phyloP scores from a whole-genome alignment of 2,113 vertebrate genomes.

The Mastomys natalensis region DNA sequence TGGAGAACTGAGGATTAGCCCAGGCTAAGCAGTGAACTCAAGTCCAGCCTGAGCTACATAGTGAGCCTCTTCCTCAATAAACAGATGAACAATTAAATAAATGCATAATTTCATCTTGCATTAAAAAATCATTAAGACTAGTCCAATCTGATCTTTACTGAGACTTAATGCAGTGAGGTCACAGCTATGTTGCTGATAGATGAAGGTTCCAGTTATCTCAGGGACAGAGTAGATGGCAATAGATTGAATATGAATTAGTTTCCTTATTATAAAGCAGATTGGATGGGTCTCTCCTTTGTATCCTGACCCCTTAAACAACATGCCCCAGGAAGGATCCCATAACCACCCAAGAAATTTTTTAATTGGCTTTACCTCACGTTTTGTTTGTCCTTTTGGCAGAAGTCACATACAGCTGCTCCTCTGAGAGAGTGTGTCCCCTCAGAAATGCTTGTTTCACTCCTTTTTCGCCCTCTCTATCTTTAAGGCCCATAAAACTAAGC shows the following conservation, averaged over 20 bases:
- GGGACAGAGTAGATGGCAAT: background rate
- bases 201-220: background rate
- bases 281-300: background rate
- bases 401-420: background rate
- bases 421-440: background rate
- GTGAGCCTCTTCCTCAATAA: background rate
- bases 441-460: background rate
- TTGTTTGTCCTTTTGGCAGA: background rate
- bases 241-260: background rate
- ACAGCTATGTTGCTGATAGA: background rate
- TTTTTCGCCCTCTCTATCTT: background rate
- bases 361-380: constrained; percentile 5
- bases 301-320: constrained; percentile 6
- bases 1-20: background rate
- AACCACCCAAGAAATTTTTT: background rate
- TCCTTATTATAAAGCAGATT: background rate
- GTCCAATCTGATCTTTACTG: background rate
- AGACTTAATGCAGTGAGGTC: background rate
- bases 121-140: background rate
- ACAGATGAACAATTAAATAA: background rate
- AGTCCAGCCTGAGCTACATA: background rate
- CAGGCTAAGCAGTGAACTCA: background rate
- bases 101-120: background rate
- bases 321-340: background rate
- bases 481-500: background rate